These are phyloP conservation scores for Cryptocephalus primarius DNA, from an alignment of 2,888 invertebrate species.

Conservation along the genomic window DNA sequence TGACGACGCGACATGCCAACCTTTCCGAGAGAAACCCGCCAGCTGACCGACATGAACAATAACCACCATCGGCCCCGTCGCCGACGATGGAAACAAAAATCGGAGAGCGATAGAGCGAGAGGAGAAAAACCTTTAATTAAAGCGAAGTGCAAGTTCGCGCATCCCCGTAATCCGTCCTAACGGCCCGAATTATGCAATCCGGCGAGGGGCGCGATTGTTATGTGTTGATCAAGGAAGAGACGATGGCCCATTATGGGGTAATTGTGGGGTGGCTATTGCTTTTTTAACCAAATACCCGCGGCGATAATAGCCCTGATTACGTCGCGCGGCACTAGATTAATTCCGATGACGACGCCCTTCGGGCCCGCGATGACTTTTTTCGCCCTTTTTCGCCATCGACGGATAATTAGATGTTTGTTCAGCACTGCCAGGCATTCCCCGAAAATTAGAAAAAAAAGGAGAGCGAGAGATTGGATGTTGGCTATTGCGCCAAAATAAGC, in stretches of 20 bases:
- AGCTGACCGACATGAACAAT: constrained; percentile 18
- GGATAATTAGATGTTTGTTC: too few species aligned
- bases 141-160: constrained; percentile 11
- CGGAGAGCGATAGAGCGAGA: not conserved
- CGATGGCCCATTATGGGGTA: constrained; percentile 34
- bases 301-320: constrained; percentile 37
- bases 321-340: constrained; percentile 32
- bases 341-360: constrained; percentile 17
- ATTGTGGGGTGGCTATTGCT: constrained; percentile 39
- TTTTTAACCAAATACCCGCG: constrained; percentile 41
- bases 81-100: not conserved
- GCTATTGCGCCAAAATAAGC: too few species aligned
- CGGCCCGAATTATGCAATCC: constrained; percentile 18
- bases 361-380: not conserved
- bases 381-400: too few species aligned
- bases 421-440: too few species aligned
- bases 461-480: too few species aligned
- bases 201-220: constrained; percentile 30
- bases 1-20: constrained; percentile 25
- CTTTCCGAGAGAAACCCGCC: constrained; percentile 19
- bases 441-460: too few species aligned
- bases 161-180: constrained; percentile 10
- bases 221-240: constrained; percentile 37
- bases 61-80: too few species aligned
- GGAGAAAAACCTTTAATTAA: constrained; percentile 13